These are phyloP conservation scores for Ranitomeya imitator DNA, from an alignment of 2,113 vertebrate genomes.

Conservation along the genomic window DNA sequence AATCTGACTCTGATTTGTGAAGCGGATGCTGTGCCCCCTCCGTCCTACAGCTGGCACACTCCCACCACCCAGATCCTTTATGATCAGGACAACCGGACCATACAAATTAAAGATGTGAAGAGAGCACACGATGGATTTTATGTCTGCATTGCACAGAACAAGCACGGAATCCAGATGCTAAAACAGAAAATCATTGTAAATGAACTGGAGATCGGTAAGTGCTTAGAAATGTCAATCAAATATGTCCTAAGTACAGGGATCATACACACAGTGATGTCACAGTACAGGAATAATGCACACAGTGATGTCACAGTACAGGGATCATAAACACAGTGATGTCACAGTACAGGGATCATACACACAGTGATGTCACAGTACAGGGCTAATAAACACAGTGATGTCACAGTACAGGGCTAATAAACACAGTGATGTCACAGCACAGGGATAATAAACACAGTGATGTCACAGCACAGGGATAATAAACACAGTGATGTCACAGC, in stretches of 20 bases:
- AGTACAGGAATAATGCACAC: too few species aligned
- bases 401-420: too few species aligned
- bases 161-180: slow-evolving; percentile 9
- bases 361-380: too few species aligned
- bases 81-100: not conserved
- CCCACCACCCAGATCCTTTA: not conserved
- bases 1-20: slow-evolving; percentile 48
- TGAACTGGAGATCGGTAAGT: not conserved
- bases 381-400: too few species aligned
- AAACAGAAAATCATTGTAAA: slow-evolving; percentile 16
- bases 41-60: slow-evolving; percentile 41
- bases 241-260: not conserved
- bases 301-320: too few species aligned
- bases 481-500: too few species aligned
- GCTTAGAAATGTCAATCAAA: not conserved
- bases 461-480: too few species aligned
- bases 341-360: too few species aligned
- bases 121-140: slow-evolving; percentile 7
- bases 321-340: too few species aligned
- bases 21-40: slow-evolving; percentile 35
- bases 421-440: too few species aligned
- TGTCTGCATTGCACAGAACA: slow-evolving; percentile 39
- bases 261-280: too few species aligned
- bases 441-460: too few species aligned
- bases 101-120: not conserved